phyloP scores from a whole-genome alignment of 2,888 invertebrate genomes.

The Cryptus armator region DNA sequence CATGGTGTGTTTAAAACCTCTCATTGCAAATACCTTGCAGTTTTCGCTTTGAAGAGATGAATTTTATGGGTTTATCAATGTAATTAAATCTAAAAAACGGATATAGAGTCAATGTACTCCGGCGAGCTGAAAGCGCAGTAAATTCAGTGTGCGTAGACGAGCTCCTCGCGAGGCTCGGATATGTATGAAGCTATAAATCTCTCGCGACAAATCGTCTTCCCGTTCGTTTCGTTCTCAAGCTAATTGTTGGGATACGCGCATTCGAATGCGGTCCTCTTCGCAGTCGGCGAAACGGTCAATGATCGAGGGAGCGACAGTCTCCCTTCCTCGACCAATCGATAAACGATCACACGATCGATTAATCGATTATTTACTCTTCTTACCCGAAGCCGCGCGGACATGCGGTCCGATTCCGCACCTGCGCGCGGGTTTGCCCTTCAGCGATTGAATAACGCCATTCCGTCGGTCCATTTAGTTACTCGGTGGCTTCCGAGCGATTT shows the following conservation, averaged over 20 bases:
- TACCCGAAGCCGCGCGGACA: slow-evolving; percentile 30
- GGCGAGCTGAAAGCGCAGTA: background rate
- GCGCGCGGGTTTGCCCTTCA: slow-evolving; percentile 1
- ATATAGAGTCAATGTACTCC: too few species aligned
- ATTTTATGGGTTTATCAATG: too few species aligned
- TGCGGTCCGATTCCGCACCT: slow-evolving; percentile 37
- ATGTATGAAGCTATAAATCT: slow-evolving; percentile 82
- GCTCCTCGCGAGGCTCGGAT: slow-evolving; percentile 50
- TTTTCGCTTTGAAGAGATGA: too few species aligned
- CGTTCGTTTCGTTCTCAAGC: slow-evolving; percentile 78
- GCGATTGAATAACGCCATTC: slow-evolving; percentile 50
- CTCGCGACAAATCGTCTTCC: slow-evolving; percentile 80
- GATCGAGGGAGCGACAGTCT: slow-evolving; percentile 40
- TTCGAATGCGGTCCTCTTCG: slow-evolving; percentile 72
- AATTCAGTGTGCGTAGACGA: background rate
- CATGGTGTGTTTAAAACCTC: too few species aligned
- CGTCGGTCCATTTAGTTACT: slow-evolving; percentile 31
- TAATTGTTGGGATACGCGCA: slow-evolving; percentile 79
- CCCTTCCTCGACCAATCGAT: slow-evolving; percentile 68
- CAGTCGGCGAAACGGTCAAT: background rate
- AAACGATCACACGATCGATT: slow-evolving; percentile 75
- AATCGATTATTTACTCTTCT: slow-evolving; percentile 76
- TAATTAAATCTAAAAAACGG: too few species aligned
- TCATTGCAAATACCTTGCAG: too few species aligned
- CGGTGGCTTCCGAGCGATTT: slow-evolving; percentile 39